Evolutionary conservation across 2,888 invertebrate species (phyloP).

Genomic region (Iphiclides podalirius): DNA sequence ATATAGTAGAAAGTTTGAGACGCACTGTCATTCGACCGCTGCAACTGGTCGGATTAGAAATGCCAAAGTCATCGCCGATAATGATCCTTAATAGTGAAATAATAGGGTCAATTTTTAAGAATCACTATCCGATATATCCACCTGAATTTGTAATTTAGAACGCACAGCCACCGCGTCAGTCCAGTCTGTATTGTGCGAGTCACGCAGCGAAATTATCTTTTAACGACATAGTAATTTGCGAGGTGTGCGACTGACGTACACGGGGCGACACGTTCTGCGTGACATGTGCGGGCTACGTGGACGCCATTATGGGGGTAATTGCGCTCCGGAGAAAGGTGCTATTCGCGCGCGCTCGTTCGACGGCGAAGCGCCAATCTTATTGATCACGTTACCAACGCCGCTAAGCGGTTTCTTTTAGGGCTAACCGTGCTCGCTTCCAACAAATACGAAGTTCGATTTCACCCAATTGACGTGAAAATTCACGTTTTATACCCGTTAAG

Average conservation of each 20-base stretch:
- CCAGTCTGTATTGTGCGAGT: slow-evolving; percentile 20
- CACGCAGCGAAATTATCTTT: slow-evolving; percentile 28
- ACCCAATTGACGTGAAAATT: no score
- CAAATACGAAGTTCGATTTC: no score
- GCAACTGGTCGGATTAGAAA: background rate
- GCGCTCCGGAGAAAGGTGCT: slow-evolving; percentile 9
- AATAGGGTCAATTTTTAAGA: background rate
- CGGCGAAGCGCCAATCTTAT: no score
- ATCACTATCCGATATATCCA: background rate
- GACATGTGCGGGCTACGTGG: slow-evolving; percentile 14
- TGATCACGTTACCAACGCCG: slow-evolving; percentile 2
- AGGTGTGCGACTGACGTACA: slow-evolving; percentile 21
- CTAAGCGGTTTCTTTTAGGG: no score
- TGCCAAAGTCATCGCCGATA: background rate
- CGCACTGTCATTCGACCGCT: no score
- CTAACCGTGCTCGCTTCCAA: no score
- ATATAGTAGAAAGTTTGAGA: background rate
- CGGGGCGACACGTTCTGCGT: slow-evolving; percentile 15
- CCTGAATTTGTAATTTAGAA: slow-evolving; percentile 9
- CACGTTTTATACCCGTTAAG: no score
- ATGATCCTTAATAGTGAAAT: background rate
- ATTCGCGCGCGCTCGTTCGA: no score
- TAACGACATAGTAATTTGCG: slow-evolving; percentile 25
- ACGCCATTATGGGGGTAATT: slow-evolving; percentile 18
- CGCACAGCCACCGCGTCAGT: slow-evolving; percentile 1